These are phyloP conservation scores for Pelodytes ibericus DNA, from an alignment of 2,797 vertebrate genomes.

Conservation along the genomic window DNA sequence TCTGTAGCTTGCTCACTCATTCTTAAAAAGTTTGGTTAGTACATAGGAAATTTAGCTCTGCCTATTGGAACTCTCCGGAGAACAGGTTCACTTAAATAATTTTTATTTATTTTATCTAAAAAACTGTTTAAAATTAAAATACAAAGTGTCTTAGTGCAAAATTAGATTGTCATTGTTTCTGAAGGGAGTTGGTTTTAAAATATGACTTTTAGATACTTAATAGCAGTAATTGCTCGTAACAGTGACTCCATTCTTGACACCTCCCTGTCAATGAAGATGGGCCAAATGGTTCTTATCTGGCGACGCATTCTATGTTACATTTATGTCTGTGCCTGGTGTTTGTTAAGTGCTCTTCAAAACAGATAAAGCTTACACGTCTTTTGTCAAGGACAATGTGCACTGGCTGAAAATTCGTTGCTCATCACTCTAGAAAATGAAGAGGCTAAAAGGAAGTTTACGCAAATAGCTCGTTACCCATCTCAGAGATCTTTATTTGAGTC, in stretches of 20 bases:
- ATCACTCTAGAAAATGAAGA: neutral
- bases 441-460: neutral
- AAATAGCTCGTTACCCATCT: conserved; percentile 41
- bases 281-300: too few relatives aligned
- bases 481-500: too few relatives aligned
- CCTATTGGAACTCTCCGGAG: too few relatives aligned
- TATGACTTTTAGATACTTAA: neutral
- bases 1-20: too few relatives aligned
- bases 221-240: neutral
- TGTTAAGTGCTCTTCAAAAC: neutral
- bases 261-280: neutral
- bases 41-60: too few relatives aligned
- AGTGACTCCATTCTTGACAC: neutral
- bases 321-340: neutral
- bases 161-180: neutral
- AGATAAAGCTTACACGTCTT: neutral
- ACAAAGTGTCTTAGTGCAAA: neutral
- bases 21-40: too few relatives aligned
- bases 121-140: too few relatives aligned
- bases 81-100: too few relatives aligned
- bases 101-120: too few relatives aligned
- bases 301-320: too few relatives aligned
- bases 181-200: neutral
- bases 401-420: neutral
- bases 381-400: conserved; percentile 3